phyloP scores from a whole-genome alignment of 64 coral and sea anemone genomes.

The Astreopora myriophthalma region DNA sequence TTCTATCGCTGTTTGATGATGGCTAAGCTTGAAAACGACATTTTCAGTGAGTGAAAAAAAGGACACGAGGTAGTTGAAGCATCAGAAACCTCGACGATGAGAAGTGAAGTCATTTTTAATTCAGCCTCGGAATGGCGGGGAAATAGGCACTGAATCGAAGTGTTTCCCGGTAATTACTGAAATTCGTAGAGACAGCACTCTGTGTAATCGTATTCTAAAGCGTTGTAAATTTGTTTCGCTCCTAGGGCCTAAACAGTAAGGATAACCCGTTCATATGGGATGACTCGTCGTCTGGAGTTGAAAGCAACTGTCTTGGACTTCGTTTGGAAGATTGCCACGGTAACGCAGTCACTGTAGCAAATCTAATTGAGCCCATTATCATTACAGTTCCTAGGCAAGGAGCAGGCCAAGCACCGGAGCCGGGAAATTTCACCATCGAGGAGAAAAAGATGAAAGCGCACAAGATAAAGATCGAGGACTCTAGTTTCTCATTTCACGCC shows the following conservation, averaged over 20 bases:
- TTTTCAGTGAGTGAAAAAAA: too few species aligned
- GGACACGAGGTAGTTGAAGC: too few species aligned
- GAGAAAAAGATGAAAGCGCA: constrained; percentile 58
- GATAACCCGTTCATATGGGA: constrained; percentile 73
- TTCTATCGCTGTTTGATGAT: too few species aligned
- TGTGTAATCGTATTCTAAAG: background rate
- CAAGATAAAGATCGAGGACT: constrained; percentile 49
- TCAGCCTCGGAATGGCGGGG: too few species aligned
- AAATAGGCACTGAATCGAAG: too few species aligned
- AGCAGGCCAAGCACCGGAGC: background rate
- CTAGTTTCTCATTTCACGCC: constrained; percentile 57
- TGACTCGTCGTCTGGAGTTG: constrained; percentile 21
- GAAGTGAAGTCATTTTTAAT: too few species aligned
- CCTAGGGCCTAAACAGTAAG: constrained; percentile 38
- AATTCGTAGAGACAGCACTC: background rate
- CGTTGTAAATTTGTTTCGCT: background rate
- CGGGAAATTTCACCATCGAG: constrained; percentile 32
- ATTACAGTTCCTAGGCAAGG: background rate
- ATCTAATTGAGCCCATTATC: constrained; percentile 3
- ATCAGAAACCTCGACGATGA: too few species aligned
- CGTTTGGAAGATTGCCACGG: constrained; percentile 55
- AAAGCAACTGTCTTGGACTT: constrained; percentile 56
- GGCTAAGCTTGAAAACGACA: too few species aligned
- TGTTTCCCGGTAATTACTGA: too few species aligned
- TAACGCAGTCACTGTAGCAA: constrained; percentile 8